These are phyloP conservation scores for Aurelia sp. DNA, from an alignment of 30 jellyfish, hydroid and myxozoan species.

Conservation along the genomic window DNA sequence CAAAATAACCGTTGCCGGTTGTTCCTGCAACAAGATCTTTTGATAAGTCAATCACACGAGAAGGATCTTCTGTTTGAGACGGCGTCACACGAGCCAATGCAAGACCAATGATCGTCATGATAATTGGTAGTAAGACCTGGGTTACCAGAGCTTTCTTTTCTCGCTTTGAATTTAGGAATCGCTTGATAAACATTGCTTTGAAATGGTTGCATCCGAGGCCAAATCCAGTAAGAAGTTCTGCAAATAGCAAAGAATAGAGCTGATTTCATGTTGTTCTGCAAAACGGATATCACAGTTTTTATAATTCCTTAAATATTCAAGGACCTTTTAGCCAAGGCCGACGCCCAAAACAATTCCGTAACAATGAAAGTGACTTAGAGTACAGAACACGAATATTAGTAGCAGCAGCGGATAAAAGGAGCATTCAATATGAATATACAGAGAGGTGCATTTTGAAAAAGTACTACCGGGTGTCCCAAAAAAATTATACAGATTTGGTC, in stretches of 20 bases:
- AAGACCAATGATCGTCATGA: constrained; percentile 72
- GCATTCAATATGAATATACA: no score
- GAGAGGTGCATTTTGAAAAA: no score
- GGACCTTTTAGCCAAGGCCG: no score
- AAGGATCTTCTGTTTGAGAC: constrained; percentile 77
- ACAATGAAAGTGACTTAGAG: no score
- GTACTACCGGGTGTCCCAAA: no score
- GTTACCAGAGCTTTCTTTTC: constrained; percentile 84
- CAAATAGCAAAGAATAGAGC: neutral
- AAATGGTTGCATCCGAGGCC: constrained; percentile 55
- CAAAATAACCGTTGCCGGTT: constrained; percentile 57
- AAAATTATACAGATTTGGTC: no score
- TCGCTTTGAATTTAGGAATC: constrained; percentile 78
- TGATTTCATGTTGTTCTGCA: no score
- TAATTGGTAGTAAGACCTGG: constrained; percentile 81
- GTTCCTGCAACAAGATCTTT: constrained; percentile 25
- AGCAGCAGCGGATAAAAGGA: no score
- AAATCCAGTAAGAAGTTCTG: constrained; percentile 82
- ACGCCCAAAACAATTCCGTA: no score
- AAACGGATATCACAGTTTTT: no score
- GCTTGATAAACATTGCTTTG: constrained; percentile 87
- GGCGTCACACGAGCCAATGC: constrained; percentile 56
- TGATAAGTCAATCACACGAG: constrained; percentile 50
- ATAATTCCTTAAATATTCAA: no score
- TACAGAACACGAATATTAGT: no score